phyloP scores from a whole-genome alignment of 2,113 vertebrate species.

The Peromyscus polionotus region DNA sequence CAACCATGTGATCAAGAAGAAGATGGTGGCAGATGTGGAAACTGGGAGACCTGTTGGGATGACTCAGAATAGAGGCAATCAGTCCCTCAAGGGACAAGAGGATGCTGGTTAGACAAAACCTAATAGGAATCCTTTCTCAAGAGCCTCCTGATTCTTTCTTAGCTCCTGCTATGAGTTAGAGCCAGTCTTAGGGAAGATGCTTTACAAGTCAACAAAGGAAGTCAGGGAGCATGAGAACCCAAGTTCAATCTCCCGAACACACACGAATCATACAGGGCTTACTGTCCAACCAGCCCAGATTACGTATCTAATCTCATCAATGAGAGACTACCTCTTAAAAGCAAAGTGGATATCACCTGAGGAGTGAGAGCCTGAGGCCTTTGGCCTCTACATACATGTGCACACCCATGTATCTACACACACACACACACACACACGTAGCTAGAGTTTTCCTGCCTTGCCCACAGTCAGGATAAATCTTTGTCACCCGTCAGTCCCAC shows the following conservation, averaged over 20 bases:
- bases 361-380: background rate
- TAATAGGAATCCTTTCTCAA: background rate
- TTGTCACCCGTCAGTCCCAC: too few species aligned
- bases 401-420: background rate
- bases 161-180: background rate
- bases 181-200: background rate
- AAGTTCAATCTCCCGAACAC: background rate
- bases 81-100: background rate
- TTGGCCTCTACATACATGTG: background rate
- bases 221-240: background rate
- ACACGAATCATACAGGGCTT: background rate
- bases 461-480: too few species aligned
- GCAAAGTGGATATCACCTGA: background rate
- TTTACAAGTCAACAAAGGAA: background rate
- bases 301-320: background rate
- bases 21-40: background rate
- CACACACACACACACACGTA: background rate
- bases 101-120: background rate
- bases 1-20: background rate
- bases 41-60: background rate
- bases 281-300: background rate
- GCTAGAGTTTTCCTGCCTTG: too few species aligned
- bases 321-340: background rate
- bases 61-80: background rate
- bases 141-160: background rate